Conservation (phyloP, 2,113 vertebrate species). For the Clupea harengus region DNA sequence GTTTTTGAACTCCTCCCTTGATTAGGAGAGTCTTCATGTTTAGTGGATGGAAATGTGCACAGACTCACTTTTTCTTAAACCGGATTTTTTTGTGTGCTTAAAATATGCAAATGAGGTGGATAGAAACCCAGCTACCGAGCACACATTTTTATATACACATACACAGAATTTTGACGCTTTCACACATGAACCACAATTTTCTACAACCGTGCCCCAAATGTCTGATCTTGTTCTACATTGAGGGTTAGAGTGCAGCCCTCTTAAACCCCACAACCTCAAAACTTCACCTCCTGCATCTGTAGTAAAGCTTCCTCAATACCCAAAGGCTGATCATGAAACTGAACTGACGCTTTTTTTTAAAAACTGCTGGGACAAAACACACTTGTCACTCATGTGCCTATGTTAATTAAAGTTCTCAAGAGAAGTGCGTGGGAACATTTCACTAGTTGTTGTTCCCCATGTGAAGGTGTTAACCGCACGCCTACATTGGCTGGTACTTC, state of each 20-base stretch:
- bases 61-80: too few species aligned
- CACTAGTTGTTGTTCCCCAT: conserved; percentile 56
- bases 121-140: too few species aligned
- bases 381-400: neutral
- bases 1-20: too few species aligned
- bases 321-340: neutral
- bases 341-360: neutral
- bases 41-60: too few species aligned
- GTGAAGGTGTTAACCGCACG: conserved; percentile 79
- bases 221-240: neutral
- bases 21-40: too few species aligned
- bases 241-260: neutral
- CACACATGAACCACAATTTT: neutral
- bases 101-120: too few species aligned
- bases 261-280: neutral
- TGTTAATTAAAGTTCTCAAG: neutral
- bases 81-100: too few species aligned
- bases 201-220: neutral
- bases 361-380: too few species aligned
- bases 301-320: neutral
- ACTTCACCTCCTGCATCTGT: neutral
- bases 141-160: neutral
- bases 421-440: conserved; percentile 70
- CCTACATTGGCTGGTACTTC: conserved; percentile 47
- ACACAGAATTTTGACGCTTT: neutral